Base-by-base conservation (phyloP, 2,888 invertebrate genomes). In the Dryococelus australis region DNA sequence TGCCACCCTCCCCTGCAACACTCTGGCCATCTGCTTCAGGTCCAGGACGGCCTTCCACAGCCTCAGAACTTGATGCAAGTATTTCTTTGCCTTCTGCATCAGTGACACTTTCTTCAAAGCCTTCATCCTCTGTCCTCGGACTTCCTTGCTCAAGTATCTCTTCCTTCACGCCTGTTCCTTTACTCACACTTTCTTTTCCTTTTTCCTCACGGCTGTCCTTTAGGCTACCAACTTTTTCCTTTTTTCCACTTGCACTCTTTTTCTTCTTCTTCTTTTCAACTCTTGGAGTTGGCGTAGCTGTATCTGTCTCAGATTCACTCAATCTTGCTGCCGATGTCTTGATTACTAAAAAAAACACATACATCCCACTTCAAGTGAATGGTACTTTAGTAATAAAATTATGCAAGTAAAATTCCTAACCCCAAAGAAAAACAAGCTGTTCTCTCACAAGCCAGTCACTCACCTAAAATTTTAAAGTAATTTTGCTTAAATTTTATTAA, bases 111-210 rank as follows among this genome's bases (percentile, higher is more conserved):
- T 89, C 89, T 90, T 92, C 90, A 91, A 91, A 87, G 35, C 88
- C 88, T 90, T 91, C 90, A 92, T 92, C 53, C 89, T 65, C 88
- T 88, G 90, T 90, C 91, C 92, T 87, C 90, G 90, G 88, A 92
- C 92, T 80, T 89, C 91, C 90, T 90, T 91, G 87, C 89, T 91
- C 88, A 90, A 91, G 85, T 89, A 84, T 89, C 86, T 89, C 89
- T 90, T 83, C 90, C 90, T 12, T 90, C 89, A 87, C 91, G 89
- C 90, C 84, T 81, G 79, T 88, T 20, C 87, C 89, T 16, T 87
- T 88, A 16, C 88, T 88, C 51, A 65, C 86, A 86, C 92, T 92
- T 89, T 91, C 91, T 89, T 92, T 91, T 90, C 93, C 91, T 85
- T 91, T 88, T 90, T 90, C 51, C 28, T 85, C 28, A 28, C 10